Evolutionary conservation across 37 sponge, comb jelly and placozoan genomes (phyloP).

Genomic region (Oopsacas minuta): DNA sequence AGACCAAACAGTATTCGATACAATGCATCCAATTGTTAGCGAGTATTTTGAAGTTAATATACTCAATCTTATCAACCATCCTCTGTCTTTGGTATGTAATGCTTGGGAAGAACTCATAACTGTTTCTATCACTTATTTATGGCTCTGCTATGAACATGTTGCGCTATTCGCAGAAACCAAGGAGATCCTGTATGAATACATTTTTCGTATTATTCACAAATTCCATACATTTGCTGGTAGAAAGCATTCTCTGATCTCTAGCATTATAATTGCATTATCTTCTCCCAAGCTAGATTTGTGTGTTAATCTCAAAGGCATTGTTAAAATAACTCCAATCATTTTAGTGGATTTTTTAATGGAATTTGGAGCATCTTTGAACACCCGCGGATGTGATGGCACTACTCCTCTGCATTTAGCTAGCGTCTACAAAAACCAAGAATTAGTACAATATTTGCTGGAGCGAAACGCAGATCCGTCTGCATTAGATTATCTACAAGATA

Average conservation of each 20-base stretch:
- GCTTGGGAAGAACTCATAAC: background rate
- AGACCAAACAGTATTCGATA: background rate
- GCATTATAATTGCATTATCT: background rate
- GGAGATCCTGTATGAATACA: background rate
- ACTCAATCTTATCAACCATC: background rate
- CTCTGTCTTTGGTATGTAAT: background rate
- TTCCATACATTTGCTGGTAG: background rate
- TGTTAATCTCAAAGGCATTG: background rate
- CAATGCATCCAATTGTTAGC: background rate
- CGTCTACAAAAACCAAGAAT: background rate
- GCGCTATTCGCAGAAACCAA: background rate
- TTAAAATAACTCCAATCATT: background rate
- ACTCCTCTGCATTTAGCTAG: background rate
- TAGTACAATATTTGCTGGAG: background rate
- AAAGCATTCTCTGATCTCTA: background rate
- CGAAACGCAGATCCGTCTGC: background rate
- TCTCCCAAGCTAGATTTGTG: background rate
- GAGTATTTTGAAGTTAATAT: constrained; percentile 6
- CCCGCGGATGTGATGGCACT: background rate
- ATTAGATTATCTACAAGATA: background rate
- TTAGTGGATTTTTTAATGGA: background rate
- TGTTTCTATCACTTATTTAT: background rate
- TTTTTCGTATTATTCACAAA: background rate
- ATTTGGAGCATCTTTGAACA: background rate
- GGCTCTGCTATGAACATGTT: background rate